Percentiles rank a stretch among this genome's conserved stretches.
Conservation (phyloP, 2,888 invertebrate species). For the Aspidiotus rigidus region DNA sequence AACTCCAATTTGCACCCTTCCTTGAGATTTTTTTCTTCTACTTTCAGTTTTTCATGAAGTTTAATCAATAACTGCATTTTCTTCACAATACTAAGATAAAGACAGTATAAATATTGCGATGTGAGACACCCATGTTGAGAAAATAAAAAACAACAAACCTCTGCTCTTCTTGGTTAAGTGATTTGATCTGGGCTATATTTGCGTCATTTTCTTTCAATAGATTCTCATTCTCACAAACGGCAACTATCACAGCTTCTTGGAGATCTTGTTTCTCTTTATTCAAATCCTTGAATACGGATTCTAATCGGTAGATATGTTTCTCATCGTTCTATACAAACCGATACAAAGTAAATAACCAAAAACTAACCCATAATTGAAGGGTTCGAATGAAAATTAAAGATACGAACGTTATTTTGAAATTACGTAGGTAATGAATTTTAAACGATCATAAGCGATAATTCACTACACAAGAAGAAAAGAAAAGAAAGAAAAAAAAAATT, state of each 20-base stretch:
- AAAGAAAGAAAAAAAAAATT: too few species aligned
- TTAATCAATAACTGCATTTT: constrained; percentile 55
- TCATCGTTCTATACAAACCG: constrained; percentile 20
- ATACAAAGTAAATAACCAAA: not conserved
- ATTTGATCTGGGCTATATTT: too few species aligned
- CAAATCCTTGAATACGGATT: constrained; percentile 55
- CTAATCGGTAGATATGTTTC: constrained; percentile 10
- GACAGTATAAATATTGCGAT: too few species aligned
- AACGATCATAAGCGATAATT: too few species aligned
- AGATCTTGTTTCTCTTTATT: constrained; percentile 64
- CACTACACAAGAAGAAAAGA: too few species aligned
- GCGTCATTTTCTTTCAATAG: too few species aligned
- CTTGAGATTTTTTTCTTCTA: constrained; percentile 62
- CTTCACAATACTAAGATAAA: constrained; percentile 36
- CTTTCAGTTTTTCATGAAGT: constrained; percentile 61
- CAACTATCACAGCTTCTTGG: constrained; percentile 49
- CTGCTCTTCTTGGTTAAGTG: not conserved
- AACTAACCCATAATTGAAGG: too few species aligned
- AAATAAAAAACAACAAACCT: not conserved
- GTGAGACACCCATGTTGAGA: not conserved
- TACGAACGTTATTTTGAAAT: not conserved
- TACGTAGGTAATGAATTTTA: not conserved
- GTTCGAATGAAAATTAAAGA: not conserved
- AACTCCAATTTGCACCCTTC: constrained; percentile 62
- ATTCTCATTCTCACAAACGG: constrained; percentile 44